Conservation (phyloP, 2,888 invertebrate species). For the Hetaerina titia region DNA sequence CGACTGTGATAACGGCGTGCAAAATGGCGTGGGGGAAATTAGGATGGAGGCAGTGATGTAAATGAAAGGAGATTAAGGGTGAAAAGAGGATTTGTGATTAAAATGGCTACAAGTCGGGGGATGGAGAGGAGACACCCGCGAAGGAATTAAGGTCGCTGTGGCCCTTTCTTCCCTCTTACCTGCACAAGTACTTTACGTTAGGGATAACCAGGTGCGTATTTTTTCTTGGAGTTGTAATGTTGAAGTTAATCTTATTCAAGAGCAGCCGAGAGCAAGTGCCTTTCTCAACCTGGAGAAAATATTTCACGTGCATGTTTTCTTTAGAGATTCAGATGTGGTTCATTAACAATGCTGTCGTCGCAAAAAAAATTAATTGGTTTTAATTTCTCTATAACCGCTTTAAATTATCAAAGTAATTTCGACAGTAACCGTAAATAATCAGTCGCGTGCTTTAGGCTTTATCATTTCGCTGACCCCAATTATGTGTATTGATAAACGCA, state of each 20-base stretch:
- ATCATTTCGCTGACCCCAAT: no score
- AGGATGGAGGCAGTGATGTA: neutral
- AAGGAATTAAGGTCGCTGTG: neutral
- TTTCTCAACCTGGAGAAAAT: neutral
- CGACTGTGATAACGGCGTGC: neutral
- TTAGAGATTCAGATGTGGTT: no score
- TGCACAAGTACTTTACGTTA: neutral
- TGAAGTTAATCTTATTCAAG: neutral
- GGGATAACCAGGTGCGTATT: neutral
- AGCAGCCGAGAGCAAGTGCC: neutral
- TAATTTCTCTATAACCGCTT: no score
- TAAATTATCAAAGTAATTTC: no score
- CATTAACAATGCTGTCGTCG: no score
- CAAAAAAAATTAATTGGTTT: no score
- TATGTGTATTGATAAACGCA: no score
- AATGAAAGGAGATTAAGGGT: neutral
- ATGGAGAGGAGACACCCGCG: neutral
- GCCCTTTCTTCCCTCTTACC: neutral
- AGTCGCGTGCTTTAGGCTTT: no score
- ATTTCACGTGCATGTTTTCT: no score
- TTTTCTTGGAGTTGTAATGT: neutral
- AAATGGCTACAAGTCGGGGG: neutral
- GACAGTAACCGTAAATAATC: no score
- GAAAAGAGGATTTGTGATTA: neutral
- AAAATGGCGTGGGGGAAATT: neutral